phyloP scores from a whole-genome alignment of 1,140 invertebrate species.

The Drosophila littoralis region DNA sequence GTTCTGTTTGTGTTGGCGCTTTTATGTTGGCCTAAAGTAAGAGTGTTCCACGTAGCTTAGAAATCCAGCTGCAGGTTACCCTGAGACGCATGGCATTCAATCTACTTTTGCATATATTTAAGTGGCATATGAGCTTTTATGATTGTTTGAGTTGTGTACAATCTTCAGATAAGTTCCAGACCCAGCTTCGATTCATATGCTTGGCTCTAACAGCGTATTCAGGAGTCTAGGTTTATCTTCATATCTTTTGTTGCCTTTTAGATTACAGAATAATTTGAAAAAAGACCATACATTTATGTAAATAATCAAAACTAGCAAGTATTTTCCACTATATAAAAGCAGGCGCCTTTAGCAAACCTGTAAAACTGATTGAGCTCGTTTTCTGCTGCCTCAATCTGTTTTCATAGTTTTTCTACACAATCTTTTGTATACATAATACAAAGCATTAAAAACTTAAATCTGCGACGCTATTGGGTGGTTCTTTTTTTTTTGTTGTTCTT shows the following conservation, averaged over 20 bases:
- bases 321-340: conserved; percentile 39
- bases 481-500: conserved; percentile 18
- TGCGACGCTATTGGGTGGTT: conserved; percentile 61
- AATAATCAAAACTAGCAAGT: conserved; percentile 19
- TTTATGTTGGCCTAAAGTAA: conserved; percentile 59
- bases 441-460: conserved; percentile 49
- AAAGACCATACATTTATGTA: neutral
- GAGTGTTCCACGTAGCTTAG: conserved; percentile 58
- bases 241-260: neutral
- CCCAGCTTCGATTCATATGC: conserved; percentile 19
- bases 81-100: conserved; percentile 18
- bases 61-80: conserved; percentile 38
- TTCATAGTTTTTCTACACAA: conserved; percentile 30
- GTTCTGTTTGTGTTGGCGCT: conserved; percentile 47
- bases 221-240: conserved; percentile 1
- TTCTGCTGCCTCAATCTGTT: conserved; percentile 13
- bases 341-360: conserved; percentile 33
- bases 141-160: neutral
- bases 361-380: conserved; percentile 32
- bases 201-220: conserved; percentile 20
- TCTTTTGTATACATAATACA: conserved; percentile 36
- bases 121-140: neutral
- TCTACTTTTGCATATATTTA: neutral
- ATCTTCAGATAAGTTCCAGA: conserved; percentile 7
- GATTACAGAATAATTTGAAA: conserved; percentile 13